Conservation (phyloP, 2,797 vertebrate genomes). For the Syngnathus acus region DNA sequence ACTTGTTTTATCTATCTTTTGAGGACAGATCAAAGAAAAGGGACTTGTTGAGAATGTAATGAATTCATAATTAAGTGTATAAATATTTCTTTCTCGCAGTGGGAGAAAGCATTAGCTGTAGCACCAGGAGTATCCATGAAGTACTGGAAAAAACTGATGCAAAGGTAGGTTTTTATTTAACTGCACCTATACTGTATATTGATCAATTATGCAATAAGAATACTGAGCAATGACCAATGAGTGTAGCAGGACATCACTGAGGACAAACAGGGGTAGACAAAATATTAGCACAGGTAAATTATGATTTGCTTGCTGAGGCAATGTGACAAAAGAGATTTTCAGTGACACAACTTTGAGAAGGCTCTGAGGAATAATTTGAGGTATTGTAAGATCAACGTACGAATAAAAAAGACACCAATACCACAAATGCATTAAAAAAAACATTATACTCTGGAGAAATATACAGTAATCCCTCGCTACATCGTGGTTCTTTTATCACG, state of each 20-base stretch:
- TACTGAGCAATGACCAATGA: background rate
- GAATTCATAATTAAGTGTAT: background rate
- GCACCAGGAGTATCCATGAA: constrained; percentile 95
- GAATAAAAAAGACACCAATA: no score
- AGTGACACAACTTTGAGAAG: no score
- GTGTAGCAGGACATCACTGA: background rate
- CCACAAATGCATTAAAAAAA: no score
- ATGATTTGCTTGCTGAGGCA: background rate
- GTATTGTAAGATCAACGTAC: no score
- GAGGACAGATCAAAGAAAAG: background rate
- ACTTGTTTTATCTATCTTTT: background rate
- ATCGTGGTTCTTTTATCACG: no score
- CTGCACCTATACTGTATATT: background rate
- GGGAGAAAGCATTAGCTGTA: constrained; percentile 92
- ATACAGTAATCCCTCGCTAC: no score
- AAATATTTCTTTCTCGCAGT: constrained; percentile 62
- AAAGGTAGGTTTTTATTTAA: constrained; percentile 67
- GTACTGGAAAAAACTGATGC: constrained; percentile 96
- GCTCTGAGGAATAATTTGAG: no score
- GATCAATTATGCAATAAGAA: background rate
- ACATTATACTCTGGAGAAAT: no score
- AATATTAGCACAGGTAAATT: background rate
- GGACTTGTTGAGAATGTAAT: background rate
- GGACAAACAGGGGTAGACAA: background rate
- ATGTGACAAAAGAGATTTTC: no score